Base-by-base conservation (phyloP, 2,113 vertebrate species). In the Rousettus leschenaultii region DNA sequence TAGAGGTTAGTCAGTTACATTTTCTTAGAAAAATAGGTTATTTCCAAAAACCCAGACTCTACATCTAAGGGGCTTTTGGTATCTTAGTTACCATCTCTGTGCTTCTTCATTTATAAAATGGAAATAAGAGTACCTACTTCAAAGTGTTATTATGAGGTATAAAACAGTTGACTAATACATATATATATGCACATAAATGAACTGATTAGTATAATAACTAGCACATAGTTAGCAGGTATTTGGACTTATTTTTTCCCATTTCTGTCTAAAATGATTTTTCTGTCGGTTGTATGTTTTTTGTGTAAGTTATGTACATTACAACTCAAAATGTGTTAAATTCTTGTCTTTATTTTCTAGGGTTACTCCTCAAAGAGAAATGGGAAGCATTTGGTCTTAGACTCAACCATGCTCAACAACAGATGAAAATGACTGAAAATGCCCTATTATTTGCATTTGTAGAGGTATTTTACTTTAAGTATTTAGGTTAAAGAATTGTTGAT, bases 401-500 rank as follows among this genome's bases (percentile, higher is more conserved):
- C 78, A 99, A 94, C 96, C 99, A 99, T 96, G 99, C 99, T 45
- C 99, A 99, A 97, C 99, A 99, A 86, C 99, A 99, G 98, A 99
- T 99, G 98, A 99, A 99, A 96, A 99, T 99, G 97, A 99, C 99
- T 78, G 99, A 99, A 98, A 99, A 99, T 5, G 98, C 99, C 55
- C 98, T 99, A 87, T 97, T 99, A 68, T 99, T 99, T 95, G 99
- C 99, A 63, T 99, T 99, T 98, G 99, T 99, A 53, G 99, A 99
- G 99, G 99, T 99, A 99, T 98, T 97, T 87, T 88, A 38, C 77
- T 66, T 93, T 4, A 9, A 4, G 92, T 92, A 79, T 80, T 80
- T 86, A 53, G n/a, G 5, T 78, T 88, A 83, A 91, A 28, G 35
- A 2, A 79, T 68, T 84, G 45, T 71, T 89, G 65, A 38, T 48